These are phyloP conservation scores for Melieria picta DNA, from an alignment of 2,888 invertebrate genomes.

Conservation along the genomic window DNA sequence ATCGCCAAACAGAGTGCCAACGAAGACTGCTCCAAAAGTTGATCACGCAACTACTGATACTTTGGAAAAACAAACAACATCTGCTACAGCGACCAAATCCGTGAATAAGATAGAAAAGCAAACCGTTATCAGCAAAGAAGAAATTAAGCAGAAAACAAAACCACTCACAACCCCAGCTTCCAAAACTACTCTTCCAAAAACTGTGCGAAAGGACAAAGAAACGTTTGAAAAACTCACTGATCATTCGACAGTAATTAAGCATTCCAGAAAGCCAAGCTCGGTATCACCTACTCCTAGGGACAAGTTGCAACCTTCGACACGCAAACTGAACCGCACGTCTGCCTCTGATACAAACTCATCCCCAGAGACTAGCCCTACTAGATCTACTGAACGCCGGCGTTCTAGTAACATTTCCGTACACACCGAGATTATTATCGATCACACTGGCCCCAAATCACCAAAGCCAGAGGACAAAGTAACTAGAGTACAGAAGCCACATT, in stretches of 20 bases:
- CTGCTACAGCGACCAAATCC: background rate
- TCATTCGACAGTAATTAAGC: constrained; percentile 33
- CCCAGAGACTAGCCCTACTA: constrained; percentile 55
- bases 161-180: constrained; percentile 12
- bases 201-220: constrained; percentile 23
- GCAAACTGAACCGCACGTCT: constrained; percentile 47
- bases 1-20: background rate
- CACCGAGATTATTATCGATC: constrained; percentile 60
- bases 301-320: constrained; percentile 54
- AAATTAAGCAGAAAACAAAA: constrained; percentile 1
- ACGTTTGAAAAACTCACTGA: constrained; percentile 32
- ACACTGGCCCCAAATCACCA: constrained; percentile 52
- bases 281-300: constrained; percentile 42
- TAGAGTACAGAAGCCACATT: constrained; percentile 38
- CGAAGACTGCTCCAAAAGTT: background rate
- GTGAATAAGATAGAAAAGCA: background rate
- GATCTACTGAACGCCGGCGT: constrained; percentile 55
- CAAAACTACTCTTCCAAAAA: background rate
- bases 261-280: constrained; percentile 1
- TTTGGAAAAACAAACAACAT: background rate
- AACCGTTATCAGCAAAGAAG: constrained; percentile 3
- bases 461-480: constrained; percentile 29
- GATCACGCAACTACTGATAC: background rate
- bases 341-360: constrained; percentile 52
- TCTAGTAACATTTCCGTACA: constrained; percentile 60